Evolutionary conservation across 2,797 vertebrate genomes (phyloP).

Genomic region (Pogoniulus pusillus): DNA sequence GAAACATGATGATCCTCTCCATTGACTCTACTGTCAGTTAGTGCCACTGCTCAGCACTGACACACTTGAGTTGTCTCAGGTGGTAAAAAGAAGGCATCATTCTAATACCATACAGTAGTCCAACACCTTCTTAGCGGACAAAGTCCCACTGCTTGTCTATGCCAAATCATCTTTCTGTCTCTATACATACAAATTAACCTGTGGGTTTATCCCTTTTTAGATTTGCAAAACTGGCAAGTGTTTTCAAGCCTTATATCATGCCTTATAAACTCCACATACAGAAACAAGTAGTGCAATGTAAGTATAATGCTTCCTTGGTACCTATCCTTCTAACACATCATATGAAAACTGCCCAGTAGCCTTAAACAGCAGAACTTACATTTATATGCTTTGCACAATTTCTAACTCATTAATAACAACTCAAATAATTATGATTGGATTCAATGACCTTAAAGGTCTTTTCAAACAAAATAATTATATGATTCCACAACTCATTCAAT

Average conservation of each 20-base stretch:
- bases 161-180: neutral
- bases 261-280: neutral
- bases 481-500: neutral
- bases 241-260: neutral
- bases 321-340: neutral
- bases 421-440: neutral
- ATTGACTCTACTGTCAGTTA: neutral
- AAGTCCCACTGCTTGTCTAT: neutral
- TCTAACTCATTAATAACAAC: neutral
- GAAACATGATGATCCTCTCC: neutral
- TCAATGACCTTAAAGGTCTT: too few species aligned
- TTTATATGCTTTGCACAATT: neutral
- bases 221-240: neutral
- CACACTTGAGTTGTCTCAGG: neutral
- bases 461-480: too few species aligned
- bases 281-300: neutral
- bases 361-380: neutral
- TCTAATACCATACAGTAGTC: neutral
- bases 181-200: neutral
- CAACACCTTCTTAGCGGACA: neutral
- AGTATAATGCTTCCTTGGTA: neutral
- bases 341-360: neutral
- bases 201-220: neutral
- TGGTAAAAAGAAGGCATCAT: neutral
- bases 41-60: neutral